A percentile compares a stretch with the other conserved stretches of the same genome.
Evolutionary conservation across 2,797 vertebrate genomes (phyloP).

Genomic region (Neopelma chrysocephalum): DNA sequence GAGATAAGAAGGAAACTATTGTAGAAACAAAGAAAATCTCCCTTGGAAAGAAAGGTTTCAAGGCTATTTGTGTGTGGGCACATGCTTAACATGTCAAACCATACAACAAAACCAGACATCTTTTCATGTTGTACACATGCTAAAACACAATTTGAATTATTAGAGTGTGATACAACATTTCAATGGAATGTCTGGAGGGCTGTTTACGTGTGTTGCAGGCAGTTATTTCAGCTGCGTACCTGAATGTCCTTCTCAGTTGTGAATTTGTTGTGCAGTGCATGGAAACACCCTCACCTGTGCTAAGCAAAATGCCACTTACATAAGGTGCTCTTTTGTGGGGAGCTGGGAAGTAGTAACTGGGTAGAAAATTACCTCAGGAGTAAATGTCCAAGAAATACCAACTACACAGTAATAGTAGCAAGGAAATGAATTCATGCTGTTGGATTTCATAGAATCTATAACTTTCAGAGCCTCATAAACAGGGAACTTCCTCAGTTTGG

Average conservation of each 20-base stretch:
- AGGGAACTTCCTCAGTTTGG: neutral
- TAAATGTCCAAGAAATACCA: neutral
- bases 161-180: neutral
- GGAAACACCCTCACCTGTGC: neutral
- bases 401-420: neutral
- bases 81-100: neutral
- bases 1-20: neutral
- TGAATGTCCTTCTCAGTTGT: neutral
- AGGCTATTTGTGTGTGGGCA: accelerated
- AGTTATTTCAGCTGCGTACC: accelerated
- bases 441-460: accelerated
- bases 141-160: neutral
- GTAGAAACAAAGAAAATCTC: neutral
- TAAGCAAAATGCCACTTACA: accelerated
- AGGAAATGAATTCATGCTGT: neutral
- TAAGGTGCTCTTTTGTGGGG: neutral
- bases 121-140: neutral
- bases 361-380: neutral
- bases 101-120: accelerated
- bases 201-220: accelerated
- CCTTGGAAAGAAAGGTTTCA: neutral
- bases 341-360: neutral
- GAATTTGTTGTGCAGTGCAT: neutral
- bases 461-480: neutral
- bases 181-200: neutral